Evolutionary conservation across 2,888 invertebrate species (phyloP).

Genomic region (Escarpia spicata): DNA sequence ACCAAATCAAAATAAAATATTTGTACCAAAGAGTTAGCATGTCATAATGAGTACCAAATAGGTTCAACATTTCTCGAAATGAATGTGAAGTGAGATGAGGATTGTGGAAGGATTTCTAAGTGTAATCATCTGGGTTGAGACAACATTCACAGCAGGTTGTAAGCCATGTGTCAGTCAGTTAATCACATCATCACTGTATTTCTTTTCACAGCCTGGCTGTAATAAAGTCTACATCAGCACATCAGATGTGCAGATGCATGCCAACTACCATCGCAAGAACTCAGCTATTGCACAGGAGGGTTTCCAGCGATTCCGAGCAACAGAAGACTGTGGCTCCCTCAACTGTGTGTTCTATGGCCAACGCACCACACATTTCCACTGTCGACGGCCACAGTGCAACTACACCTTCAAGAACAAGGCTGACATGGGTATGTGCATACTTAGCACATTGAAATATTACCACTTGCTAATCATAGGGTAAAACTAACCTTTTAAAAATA

Average conservation of each 20-base stretch:
- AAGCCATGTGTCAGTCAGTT: no score
- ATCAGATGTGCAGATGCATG: conserved; percentile 99
- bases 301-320: conserved; percentile 94
- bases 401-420: conserved; percentile 99
- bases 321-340: conserved; percentile 92
- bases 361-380: conserved; percentile 97
- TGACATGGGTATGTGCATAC: conserved; percentile 87
- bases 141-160: no score
- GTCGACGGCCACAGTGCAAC: conserved; percentile 87
- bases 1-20: no score
- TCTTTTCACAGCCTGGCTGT: conserved; percentile 67
- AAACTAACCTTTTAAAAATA: not conserved
- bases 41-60: no score
- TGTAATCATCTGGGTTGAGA: no score
- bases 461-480: not conserved
- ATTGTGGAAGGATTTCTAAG: no score
- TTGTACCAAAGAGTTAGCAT: no score
- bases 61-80: no score
- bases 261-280: conserved; percentile 97
- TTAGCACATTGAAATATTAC: not conserved
- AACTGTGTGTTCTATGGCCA: conserved; percentile 93
- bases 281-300: conserved; percentile 97
- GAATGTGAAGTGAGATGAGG: no score
- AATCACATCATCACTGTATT: conserved; percentile 5
- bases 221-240: conserved; percentile 96